Evolutionary conservation across 2,113 vertebrate species (phyloP).

Genomic region (Pteropus alecto): DNA sequence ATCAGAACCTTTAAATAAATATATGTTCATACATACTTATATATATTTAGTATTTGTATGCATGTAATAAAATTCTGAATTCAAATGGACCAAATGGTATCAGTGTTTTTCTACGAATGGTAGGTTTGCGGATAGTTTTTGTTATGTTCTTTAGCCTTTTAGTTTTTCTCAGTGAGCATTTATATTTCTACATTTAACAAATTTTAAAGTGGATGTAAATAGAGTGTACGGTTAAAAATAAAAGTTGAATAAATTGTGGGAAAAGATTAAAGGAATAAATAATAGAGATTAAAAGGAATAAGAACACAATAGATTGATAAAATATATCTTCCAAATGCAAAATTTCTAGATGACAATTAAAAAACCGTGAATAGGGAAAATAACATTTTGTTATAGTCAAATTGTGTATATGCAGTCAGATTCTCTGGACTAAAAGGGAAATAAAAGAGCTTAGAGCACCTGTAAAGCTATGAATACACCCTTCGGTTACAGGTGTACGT

Average conservation of each 20-base stretch:
- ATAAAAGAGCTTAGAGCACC: neutral
- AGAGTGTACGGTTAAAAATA: neutral
- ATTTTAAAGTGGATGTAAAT: neutral
- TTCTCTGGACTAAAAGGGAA: neutral
- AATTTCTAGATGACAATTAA: neutral
- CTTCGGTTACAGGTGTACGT: neutral
- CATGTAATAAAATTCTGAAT: neutral
- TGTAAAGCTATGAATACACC: neutral
- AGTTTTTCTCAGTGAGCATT: neutral
- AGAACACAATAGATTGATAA: neutral
- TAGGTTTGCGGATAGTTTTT: neutral
- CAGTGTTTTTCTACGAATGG: neutral
- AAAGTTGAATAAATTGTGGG: slow-evolving; percentile 10
- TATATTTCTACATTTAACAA: neutral
- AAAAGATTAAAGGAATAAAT: neutral
- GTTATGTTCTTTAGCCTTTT: neutral
- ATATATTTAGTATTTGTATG: neutral
- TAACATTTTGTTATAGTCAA: neutral
- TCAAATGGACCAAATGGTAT: neutral
- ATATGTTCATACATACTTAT: neutral
- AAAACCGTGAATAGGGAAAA: neutral
- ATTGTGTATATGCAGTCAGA: neutral
- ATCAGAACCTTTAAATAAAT: neutral
- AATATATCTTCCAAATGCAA: neutral
- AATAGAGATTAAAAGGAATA: neutral